Percentiles rank a stretch among this genome's conserved stretches.
These are phyloP conservation scores for Daboia siamensis DNA, from an alignment of 2,113 vertebrate genomes.

Conservation along the genomic window DNA sequence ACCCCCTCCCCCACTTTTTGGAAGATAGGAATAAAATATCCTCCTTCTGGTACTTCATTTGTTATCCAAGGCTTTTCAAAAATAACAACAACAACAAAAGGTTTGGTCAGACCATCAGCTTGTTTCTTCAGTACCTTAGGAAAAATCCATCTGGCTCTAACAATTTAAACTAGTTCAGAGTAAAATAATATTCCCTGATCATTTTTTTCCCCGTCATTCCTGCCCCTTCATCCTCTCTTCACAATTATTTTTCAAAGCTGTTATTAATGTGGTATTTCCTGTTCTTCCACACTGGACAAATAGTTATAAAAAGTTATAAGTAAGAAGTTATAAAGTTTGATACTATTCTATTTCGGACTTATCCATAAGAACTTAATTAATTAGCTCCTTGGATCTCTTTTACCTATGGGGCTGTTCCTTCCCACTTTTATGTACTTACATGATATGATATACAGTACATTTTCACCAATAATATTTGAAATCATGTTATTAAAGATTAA, in stretches of 20 bases:
- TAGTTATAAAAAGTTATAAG: not conserved
- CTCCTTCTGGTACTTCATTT: not conserved
- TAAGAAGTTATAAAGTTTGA: not conserved
- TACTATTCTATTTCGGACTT: constrained; percentile 13
- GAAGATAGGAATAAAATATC: not conserved
- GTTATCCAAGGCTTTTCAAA: not conserved
- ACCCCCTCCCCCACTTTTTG: not conserved
- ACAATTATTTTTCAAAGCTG: not conserved
- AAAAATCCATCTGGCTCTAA: not conserved
- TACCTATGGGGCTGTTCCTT: constrained; percentile 26
- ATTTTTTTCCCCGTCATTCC: not conserved
- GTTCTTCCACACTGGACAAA: not conserved
- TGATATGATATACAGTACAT: not conserved
- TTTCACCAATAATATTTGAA: constrained; percentile 63
- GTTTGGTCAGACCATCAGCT: not conserved
- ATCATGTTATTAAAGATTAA: constrained; percentile 57
- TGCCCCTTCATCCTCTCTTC: not conserved
- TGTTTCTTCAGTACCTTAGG: not conserved
- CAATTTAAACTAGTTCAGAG: not conserved
- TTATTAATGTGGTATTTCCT: not conserved
- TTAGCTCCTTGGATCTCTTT: constrained; percentile 48
- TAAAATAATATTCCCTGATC: not conserved
- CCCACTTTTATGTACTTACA: constrained; percentile 50
- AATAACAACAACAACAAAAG: not conserved
- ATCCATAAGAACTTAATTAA: constrained; percentile 52